These are phyloP conservation scores for Parazoanthus darwini DNA, from an alignment of 92 coral and sea anemone species.

Conservation along the genomic window DNA sequence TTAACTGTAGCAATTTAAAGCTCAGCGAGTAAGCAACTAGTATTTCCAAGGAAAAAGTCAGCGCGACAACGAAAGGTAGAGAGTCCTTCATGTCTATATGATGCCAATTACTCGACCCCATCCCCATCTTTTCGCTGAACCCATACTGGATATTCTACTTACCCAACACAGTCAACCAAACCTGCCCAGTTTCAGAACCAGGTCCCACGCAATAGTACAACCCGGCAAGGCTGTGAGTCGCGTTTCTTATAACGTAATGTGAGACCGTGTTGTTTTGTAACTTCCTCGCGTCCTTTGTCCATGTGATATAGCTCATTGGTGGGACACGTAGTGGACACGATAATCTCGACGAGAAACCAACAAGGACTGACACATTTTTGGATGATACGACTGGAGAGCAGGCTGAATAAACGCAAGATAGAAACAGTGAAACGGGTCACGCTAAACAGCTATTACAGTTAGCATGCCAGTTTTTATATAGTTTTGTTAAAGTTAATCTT, in stretches of 20 bases:
- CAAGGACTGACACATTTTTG: constrained; percentile 17
- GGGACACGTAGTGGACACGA: constrained; percentile 1
- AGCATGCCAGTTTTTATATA: no score
- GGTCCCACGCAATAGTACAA: neutral
- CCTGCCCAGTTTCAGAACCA: neutral
- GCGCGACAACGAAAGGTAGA: neutral
- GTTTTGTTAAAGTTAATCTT: no score
- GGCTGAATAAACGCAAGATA: neutral
- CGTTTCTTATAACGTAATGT: constrained; percentile 11
- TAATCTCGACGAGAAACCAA: neutral
- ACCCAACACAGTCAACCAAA: neutral
- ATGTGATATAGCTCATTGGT: neutral
- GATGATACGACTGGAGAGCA: neutral
- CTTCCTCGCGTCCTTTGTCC: neutral
- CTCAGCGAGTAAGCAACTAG: no score
- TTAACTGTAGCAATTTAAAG: no score
- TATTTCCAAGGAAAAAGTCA: neutral
- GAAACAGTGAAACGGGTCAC: no score
- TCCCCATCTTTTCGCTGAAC: no score
- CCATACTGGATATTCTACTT: neutral
- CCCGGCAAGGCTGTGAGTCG: constrained; percentile 7
- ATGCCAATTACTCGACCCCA: no score
- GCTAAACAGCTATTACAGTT: no score
- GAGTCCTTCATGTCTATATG: no score
- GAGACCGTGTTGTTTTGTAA: constrained; percentile 13